These are phyloP conservation scores for Pyrgilauda ruficollis DNA, from an alignment of 2,113 vertebrate genomes.

Conservation along the genomic window DNA sequence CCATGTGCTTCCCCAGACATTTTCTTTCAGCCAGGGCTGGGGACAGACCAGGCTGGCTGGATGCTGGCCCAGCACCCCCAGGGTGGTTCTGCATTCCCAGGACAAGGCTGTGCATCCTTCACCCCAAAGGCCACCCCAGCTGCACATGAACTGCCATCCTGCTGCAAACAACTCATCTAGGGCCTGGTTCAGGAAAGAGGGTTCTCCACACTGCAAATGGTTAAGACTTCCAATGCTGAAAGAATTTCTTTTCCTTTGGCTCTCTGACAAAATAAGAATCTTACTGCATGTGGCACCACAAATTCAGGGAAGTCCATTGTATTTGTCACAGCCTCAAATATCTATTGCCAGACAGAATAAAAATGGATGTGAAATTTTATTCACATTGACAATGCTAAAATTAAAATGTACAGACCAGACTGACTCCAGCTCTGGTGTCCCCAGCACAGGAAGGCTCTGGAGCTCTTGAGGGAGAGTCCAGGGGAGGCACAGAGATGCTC, in stretches of 20 bases:
- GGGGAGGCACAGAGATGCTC: rapidly evolving
- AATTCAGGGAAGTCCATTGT: neutral
- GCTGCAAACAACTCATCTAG: neutral
- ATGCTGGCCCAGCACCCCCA: neutral
- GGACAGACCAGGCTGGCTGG: neutral
- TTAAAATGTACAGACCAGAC: neutral
- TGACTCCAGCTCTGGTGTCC: neutral
- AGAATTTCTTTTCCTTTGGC: neutral
- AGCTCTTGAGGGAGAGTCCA: rapidly evolving
- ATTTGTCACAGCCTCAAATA: neutral
- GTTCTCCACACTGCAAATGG: neutral
- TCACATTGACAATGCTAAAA: neutral
- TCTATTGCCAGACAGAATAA: neutral
- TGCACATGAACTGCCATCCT: neutral
- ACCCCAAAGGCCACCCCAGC: neutral
- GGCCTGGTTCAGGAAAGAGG: neutral
- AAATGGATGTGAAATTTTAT: neutral
- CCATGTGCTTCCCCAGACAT: neutral
- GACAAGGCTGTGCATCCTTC: neutral
- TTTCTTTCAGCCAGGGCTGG: neutral
- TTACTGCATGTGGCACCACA: neutral
- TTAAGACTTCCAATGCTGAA: neutral
- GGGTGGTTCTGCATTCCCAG: neutral
- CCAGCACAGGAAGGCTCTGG: neutral
- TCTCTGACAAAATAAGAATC: neutral